These are phyloP conservation scores for Morone chrysops DNA, from an alignment of 2,113 vertebrate species.

Conservation along the genomic window DNA sequence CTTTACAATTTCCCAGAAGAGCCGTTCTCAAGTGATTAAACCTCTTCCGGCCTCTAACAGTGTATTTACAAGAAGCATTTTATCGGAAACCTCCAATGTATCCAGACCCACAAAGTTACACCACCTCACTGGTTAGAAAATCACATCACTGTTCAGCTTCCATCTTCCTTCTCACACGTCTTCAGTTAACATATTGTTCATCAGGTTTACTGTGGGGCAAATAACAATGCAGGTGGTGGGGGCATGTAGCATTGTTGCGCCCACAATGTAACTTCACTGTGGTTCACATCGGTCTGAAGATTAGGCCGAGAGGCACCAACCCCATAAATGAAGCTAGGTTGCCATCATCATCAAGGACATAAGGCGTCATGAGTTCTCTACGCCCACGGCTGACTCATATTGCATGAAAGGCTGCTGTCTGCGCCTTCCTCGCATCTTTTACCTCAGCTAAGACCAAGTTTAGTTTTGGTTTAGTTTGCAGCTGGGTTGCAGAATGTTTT, in stretches of 20 bases:
- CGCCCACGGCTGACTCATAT: slow-evolving; percentile 50
- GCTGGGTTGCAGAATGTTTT: not conserved
- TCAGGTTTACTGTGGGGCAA: not conserved
- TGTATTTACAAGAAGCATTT: slow-evolving; percentile 32
- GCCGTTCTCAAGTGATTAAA: not conserved
- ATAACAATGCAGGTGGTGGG: not conserved
- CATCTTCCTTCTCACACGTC: not conserved
- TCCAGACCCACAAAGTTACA: not conserved
- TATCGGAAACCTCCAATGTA: not conserved
- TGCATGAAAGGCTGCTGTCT: not conserved
- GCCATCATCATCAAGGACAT: not conserved
- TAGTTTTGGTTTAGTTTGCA: not conserved
- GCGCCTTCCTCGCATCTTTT: not conserved
- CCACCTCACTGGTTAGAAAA: not conserved
- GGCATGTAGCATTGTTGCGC: not conserved
- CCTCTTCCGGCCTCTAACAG: not conserved
- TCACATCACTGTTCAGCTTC: not conserved
- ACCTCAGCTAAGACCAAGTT: not conserved
- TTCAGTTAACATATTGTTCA: not conserved
- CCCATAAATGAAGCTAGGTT: not conserved
- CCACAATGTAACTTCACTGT: not conserved
- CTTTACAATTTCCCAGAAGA: not conserved
- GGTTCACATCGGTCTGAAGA: too few species aligned
- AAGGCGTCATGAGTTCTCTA: not conserved
- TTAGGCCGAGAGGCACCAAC: not conserved